These are phyloP conservation scores for Nothobranchius kuhntae DNA, from an alignment of 2,113 vertebrate genomes.

Conservation along the genomic window DNA sequence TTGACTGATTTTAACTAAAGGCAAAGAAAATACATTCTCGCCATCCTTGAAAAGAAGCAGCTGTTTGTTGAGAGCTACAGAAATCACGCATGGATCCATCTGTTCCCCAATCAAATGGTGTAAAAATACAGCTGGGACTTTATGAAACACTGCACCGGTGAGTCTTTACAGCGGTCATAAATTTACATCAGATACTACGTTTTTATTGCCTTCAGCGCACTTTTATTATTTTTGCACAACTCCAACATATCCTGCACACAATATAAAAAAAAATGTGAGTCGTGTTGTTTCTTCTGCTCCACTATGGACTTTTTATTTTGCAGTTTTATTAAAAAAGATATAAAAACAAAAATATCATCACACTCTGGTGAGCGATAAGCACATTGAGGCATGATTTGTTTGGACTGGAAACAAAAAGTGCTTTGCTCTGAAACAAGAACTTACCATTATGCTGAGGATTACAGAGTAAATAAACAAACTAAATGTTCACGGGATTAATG, in stretches of 20 bases:
- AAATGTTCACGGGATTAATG: neutral
- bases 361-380: neutral
- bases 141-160: too few relatives aligned
- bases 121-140: too few relatives aligned
- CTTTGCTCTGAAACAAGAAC: conserved; percentile 26
- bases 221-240: too few relatives aligned
- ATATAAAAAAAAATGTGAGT: too few relatives aligned
- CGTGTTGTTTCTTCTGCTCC: too few relatives aligned
- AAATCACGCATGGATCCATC: too few relatives aligned
- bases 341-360: neutral
- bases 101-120: too few relatives aligned
- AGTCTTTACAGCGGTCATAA: neutral
- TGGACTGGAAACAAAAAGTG: conserved; percentile 1
- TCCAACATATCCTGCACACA: too few relatives aligned
- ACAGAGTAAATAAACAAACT: conserved; percentile 11
- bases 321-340: neutral
- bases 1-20: neutral
- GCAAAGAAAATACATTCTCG: too few relatives aligned
- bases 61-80: too few relatives aligned
- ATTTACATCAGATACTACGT: neutral
- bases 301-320: too few relatives aligned
- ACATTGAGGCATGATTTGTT: neutral
- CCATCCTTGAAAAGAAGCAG: too few relatives aligned
- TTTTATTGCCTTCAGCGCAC: neutral
- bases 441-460: neutral